Conservation (phyloP, 2,113 vertebrate genomes). For the Sula dactylatra region DNA sequence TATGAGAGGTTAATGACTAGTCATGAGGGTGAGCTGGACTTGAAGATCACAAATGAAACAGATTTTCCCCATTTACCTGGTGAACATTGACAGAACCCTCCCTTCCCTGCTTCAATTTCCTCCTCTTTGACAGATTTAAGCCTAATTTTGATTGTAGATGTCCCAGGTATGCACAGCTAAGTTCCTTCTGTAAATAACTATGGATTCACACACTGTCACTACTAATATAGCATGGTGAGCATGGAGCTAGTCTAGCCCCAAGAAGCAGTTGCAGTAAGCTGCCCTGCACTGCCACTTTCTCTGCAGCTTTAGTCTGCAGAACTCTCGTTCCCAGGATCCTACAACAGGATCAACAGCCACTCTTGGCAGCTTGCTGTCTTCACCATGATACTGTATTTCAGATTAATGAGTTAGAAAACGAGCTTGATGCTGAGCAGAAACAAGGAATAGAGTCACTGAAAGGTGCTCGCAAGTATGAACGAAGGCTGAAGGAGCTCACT, state of each 20-base stretch:
- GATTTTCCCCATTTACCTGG: background rate
- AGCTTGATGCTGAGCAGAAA: conserved; percentile 80
- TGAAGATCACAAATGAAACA: background rate
- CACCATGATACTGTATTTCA: conserved; percentile 16
- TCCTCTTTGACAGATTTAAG: background rate
- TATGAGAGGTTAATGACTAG: background rate
- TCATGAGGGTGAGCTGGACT: background rate
- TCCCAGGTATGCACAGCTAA: background rate
- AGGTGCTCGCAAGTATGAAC: conserved; percentile 77
- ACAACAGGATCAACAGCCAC: background rate
- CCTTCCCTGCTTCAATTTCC: background rate
- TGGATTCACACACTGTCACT: background rate
- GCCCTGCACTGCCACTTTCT: background rate
- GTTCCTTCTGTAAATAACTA: background rate
- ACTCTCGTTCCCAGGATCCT: background rate
- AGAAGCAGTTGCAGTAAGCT: background rate
- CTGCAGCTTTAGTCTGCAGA: background rate
- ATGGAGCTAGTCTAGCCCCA: background rate
- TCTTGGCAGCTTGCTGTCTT: background rate
- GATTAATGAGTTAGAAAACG: conserved; percentile 79
- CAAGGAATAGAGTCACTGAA: conserved; percentile 76
- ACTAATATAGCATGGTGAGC: background rate
- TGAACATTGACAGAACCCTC: background rate
- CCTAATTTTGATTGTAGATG: background rate
- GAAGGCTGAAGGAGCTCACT: conserved; percentile 79